Evolutionary conservation across 2,888 invertebrate species (phyloP).

Genomic region (Tipula vernalis): DNA sequence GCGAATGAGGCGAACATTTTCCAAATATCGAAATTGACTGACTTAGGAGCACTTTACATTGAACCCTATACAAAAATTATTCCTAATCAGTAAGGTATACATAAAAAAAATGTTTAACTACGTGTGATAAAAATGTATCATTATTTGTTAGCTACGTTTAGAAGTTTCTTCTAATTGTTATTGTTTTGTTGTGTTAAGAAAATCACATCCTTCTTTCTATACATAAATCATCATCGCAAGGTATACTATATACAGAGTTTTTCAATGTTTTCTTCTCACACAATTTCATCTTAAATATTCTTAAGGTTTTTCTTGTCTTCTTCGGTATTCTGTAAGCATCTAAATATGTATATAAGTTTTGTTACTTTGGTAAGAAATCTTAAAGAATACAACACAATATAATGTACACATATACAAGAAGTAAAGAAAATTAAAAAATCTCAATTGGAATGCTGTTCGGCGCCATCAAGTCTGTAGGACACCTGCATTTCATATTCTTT

Average conservation of each 20-base stretch:
- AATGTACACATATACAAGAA: not conserved
- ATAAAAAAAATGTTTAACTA: not conserved
- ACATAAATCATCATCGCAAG: not conserved
- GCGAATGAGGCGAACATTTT: no score
- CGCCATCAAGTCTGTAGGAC: constrained; percentile 12
- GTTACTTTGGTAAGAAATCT: not conserved
- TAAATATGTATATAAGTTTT: not conserved
- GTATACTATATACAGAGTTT: not conserved
- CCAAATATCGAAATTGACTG: no score
- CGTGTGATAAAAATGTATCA: not conserved
- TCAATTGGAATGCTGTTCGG: constrained; percentile 10
- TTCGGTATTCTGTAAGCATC: not conserved
- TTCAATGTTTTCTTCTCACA: not conserved
- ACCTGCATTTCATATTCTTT: constrained; percentile 10
- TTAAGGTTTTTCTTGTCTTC: not conserved
- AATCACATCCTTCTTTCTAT: not conserved
- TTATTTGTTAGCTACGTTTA: not conserved
- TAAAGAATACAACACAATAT: not conserved
- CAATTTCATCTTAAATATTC: not conserved
- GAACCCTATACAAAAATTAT: not conserved
- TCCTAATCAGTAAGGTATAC: not conserved
- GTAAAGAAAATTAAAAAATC: constrained; percentile 8
- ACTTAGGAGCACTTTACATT: no score
- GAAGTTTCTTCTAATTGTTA: not conserved
- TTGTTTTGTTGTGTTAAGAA: not conserved